These are phyloP conservation scores for Phanerotoma sp. DNA, from an alignment of 2,888 invertebrate genomes.

Conservation along the genomic window DNA sequence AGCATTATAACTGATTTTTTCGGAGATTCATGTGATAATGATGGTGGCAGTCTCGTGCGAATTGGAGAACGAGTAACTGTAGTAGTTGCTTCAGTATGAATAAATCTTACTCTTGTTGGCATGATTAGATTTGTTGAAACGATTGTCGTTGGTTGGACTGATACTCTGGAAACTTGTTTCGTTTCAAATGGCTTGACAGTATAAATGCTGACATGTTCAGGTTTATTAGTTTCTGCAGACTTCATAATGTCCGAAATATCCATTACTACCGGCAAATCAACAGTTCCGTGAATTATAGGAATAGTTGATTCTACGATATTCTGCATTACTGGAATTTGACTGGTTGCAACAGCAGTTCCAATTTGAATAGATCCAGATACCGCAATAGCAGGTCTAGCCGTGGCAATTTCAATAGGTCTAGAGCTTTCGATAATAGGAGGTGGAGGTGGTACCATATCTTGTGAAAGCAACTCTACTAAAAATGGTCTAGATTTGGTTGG, in stretches of 20 bases:
- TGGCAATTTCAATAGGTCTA: constrained; percentile 43
- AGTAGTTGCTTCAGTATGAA: constrained; percentile 28
- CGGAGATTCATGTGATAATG: constrained; percentile 31
- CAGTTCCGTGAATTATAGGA: constrained; percentile 54
- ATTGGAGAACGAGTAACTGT: constrained; percentile 2
- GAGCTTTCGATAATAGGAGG: constrained; percentile 43
- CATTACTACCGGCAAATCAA: constrained; percentile 52
- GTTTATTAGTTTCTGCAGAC: constrained; percentile 42
- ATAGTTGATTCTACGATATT: constrained; percentile 52
- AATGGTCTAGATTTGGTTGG: constrained; percentile 48
- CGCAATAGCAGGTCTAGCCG: constrained; percentile 47
- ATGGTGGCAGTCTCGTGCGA: constrained; percentile 29
- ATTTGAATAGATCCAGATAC: constrained; percentile 55
- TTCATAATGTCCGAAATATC: constrained; percentile 49
- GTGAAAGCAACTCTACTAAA: constrained; percentile 50
- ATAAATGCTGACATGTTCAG: constrained; percentile 50
- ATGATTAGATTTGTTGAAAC: constrained; percentile 42
- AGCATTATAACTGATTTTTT: constrained; percentile 33
- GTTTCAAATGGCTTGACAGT: constrained; percentile 53
- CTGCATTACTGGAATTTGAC: constrained; percentile 52
- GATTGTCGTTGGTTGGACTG: constrained; percentile 45
- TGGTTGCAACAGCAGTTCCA: constrained; percentile 51
- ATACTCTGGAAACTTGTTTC: constrained; percentile 40
- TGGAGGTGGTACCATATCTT: constrained; percentile 53
- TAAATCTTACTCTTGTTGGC: constrained; percentile 40